A percentile compares a stretch with the other conserved stretches of the same genome.
Conservation (phyloP, 1,140 invertebrate genomes). For the Bombus ignitus region DNA sequence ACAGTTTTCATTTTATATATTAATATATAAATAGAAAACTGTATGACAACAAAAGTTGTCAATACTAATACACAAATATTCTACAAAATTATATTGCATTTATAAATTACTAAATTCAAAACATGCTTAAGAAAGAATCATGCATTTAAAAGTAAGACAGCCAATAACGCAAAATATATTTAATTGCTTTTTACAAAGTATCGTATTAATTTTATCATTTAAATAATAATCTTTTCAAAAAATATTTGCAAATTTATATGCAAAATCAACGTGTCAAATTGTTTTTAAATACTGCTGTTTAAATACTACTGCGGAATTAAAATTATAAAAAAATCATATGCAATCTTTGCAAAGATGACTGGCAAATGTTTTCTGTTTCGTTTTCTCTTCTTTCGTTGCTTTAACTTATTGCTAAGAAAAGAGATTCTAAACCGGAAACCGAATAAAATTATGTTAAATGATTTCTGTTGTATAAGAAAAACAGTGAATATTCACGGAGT, state of each 20-base stretch:
- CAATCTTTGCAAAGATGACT: background rate
- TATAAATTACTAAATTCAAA: background rate
- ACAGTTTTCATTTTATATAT: background rate
- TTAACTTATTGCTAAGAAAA: too few species aligned
- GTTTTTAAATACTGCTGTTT: background rate
- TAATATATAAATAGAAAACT: background rate
- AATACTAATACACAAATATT: background rate
- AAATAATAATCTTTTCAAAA: background rate
- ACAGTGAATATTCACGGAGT: background rate
- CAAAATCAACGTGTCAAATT: too few species aligned
- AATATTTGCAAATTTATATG: background rate
- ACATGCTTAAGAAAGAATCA: background rate
- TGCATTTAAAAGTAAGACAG: conserved; percentile 4
- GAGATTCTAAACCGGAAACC: too few species aligned
- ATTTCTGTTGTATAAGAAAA: background rate
- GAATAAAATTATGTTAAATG: background rate
- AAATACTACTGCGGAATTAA: background rate
- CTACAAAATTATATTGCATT: background rate
- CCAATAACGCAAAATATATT: background rate
- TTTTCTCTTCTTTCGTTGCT: too few species aligned
- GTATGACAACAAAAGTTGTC: background rate
- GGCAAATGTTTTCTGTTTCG: too few species aligned
- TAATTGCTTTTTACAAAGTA: background rate
- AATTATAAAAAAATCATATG: background rate
- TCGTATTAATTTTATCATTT: background rate